Evolutionary conservation across 2,113 vertebrate genomes (phyloP), one percentile per base, ranked within the genome.

Genomic region (Gymnarchus niloticus): DNA sequence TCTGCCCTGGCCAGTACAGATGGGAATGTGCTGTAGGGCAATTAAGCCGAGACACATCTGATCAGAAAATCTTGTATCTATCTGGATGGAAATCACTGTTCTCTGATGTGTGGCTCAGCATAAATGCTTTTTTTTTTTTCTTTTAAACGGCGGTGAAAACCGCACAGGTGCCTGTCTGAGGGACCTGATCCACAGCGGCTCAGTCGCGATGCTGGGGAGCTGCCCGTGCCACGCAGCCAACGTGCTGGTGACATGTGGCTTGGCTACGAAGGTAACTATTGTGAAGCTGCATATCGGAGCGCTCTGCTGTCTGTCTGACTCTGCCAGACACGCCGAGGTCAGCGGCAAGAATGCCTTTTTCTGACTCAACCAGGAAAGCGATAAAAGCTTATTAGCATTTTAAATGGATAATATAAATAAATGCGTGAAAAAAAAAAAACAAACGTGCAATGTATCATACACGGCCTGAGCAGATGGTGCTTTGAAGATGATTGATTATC

Each of bases 341-440:
- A 41, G 41, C 33, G 10, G 28, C 37, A 33, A 54, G 5, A 4
- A 28, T 7, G 25, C 25, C 49, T 78, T 12, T 51, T 25, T 33
- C 14, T 21, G 51, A 33, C 46, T 54, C 25, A 8, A 54, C 6
- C 21, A 33, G 80, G 49, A 37, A n/a, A 33, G 5, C 28, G 25
- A 14, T n/a, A 8, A 23, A 6, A 46, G 48, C 65, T 73, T 78
- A 78, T 78, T 48, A 78, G 76, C 44, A 48, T 78, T n/a, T 82
- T 25, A 56, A 82, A 54, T 82, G 25, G 48, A 54, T 54, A 54
- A 82, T 33, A 54, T 82, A 54, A 82, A 82, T 82, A 82, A 52
- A 33, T 33, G 80, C n/a, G 48, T 82, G 80, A 82, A 82, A 37
- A 6, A 73, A 44, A n/a, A n/a, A 48, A 17, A 80, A 14, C 48